Evolutionary conservation across 2,113 vertebrate genomes (phyloP), one percentile per base, ranked within the genome.

Genomic region (Ursus arctos): DNA sequence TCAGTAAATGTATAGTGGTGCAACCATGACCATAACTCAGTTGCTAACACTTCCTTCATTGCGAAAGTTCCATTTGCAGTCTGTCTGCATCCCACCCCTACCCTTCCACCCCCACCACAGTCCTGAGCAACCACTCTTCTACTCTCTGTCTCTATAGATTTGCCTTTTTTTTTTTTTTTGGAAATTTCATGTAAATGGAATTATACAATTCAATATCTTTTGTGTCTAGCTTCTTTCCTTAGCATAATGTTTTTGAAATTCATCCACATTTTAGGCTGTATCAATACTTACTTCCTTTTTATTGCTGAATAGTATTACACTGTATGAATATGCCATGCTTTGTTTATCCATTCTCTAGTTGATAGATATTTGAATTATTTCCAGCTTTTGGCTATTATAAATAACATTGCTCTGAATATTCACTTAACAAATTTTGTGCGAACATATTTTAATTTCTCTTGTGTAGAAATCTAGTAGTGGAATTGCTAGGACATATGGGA

Each of bases 371-470:
- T 88, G 49, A 40, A 69, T 55, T 86, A 7, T 43, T 61, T 82
- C 49, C 59, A 72, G 10, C 43, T 95, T 55, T 71, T 15, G 51
- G 31, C 53, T 47, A 6, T 94, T 83, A n/a, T 76, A 40, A 63
- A 43, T 67, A 79, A 83, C 57, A 49, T n/a, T 83, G 8, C 43
- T 90, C 3, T 80, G 69, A 74, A 87, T 49, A 92, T 82, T 92
- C 55, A 69, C 12, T 31, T 40, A 19, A 49, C 43, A 51, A 4
- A 49, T 69, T 67, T 86, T 36, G 15, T 69, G 4, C 86, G 40
- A 79, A 28, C 16, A 9, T 67, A 87, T 59, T 93, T 88, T 87
- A 18, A 77, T 76, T 97, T 94, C 55, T 88, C 16, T 87, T 80
- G 57, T 86, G 88, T 84, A 57, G 80, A 76, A 80, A 47, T 69